Evolutionary conservation across 2,113 vertebrate genomes (phyloP).

Genomic region (Cygnus atratus): DNA sequence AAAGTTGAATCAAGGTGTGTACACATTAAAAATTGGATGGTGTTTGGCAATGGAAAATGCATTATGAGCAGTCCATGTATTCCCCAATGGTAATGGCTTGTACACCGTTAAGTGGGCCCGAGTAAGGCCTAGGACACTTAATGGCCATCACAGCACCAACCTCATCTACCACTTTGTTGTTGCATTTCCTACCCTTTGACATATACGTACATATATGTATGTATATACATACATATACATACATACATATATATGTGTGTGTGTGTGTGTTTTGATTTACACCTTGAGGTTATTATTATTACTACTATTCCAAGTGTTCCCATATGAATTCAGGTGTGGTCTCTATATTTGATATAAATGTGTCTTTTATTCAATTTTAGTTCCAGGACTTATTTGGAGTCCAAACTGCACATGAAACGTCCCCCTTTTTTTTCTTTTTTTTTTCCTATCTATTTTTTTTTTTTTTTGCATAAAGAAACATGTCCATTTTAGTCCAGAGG

Average conservation of each 20-base stretch:
- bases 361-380: conserved; percentile 78
- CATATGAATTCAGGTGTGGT: conserved; percentile 80
- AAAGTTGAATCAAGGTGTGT: conserved; percentile 58
- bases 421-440: conserved; percentile 16
- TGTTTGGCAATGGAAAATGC: conserved; percentile 59
- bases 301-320: conserved; percentile 78
- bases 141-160: conserved; percentile 74
- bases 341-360: conserved; percentile 79
- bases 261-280: conserved; percentile 27
- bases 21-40: conserved; percentile 43
- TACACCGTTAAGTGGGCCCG: conserved; percentile 62
- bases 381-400: conserved; percentile 77
- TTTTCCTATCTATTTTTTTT: conserved; percentile 40
- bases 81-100: conserved; percentile 73
- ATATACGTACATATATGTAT: conserved; percentile 75
- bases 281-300: conserved; percentile 74
- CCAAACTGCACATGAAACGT: conserved; percentile 74
- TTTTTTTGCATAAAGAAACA: conserved; percentile 73
- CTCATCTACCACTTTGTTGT: conserved; percentile 58
- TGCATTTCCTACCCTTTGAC: conserved; percentile 79
- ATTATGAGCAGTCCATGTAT: conserved; percentile 30
- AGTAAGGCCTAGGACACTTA: conserved; percentile 69
- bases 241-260: not conserved
- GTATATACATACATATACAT: conserved; percentile 58
- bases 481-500: conserved; percentile 85